These are phyloP conservation scores for Smithornis capensis DNA, from an alignment of 2,113 vertebrate species.

Conservation along the genomic window DNA sequence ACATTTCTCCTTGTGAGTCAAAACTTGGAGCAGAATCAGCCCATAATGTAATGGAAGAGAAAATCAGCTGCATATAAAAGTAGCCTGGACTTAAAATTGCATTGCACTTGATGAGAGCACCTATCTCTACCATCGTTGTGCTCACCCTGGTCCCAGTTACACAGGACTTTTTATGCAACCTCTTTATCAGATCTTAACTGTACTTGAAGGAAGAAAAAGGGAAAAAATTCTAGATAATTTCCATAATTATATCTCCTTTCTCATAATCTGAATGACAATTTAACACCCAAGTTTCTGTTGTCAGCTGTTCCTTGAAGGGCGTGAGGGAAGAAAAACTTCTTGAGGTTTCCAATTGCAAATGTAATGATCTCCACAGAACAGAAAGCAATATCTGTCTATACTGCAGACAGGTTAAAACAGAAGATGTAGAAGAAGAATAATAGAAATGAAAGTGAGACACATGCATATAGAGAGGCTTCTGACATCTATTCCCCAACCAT, in stretches of 20 bases:
- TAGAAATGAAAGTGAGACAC: not conserved
- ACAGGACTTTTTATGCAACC: not conserved
- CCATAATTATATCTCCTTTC: constrained; percentile 15
- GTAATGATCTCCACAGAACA: constrained; percentile 28
- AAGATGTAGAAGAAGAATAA: constrained; percentile 43
- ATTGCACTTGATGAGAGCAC: not conserved
- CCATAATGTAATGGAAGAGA: not conserved
- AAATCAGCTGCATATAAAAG: not conserved
- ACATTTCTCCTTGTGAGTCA: not conserved
- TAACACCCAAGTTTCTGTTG: constrained; percentile 46
- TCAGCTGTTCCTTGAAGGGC: not conserved
- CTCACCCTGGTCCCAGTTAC: not conserved
- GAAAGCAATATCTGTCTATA: constrained; percentile 59
- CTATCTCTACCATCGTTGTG: not conserved
- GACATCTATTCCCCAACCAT: constrained; percentile 34
- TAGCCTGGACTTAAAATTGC: not conserved
- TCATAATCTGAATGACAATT: constrained; percentile 5
- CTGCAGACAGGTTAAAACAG: constrained; percentile 49
- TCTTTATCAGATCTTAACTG: not conserved
- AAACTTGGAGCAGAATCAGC: not conserved
- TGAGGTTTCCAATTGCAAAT: constrained; percentile 64
- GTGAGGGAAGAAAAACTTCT: constrained; percentile 19
- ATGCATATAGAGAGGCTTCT: not conserved
- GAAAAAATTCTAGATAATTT: not conserved
- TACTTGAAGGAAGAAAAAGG: not conserved